Base-by-base conservation (phyloP, 2,797 vertebrate species). In the Leptodactylus fallax region DNA sequence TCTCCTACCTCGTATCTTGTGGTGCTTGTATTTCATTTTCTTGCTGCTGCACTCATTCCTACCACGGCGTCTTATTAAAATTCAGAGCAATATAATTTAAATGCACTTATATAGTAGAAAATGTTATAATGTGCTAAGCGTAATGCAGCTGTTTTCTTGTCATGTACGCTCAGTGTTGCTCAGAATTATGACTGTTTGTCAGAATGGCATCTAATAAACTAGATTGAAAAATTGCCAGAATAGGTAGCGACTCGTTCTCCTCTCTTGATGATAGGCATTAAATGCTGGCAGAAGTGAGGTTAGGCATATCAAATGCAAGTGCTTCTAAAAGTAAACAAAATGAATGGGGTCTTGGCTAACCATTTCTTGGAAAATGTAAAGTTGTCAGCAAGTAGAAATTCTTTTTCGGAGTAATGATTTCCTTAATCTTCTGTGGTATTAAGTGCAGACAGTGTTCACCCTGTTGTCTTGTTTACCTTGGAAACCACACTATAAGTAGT, bases 71-170 rank as follows among this genome's bases (percentile, higher is more conserved):
- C 85, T 92, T 92, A 80, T 88, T 90, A 79, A 90, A 87, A 80
- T 87, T 89, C 55, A 63, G 85, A 90, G 45, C 69, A 84, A 87
- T 90, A 27, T 72, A 3, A 85, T 92, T 90, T 90, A 87, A 90
- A 90, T 90, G 19, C 89, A 79, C 91, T 92, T 92, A 87, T 90
- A 72, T 87, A 90, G 88, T 90, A 5, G 55, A 86, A 85, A 7
- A 7, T 90, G 77, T 93, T 91, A 53, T 90, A 88, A 90, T 74
- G 60, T 85, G 51, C 58, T 83, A 90, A 92, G 69, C 65, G 86
- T 85, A 92, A 91, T 91, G 90, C 79, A 87, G 13, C 90, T 92
- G 87, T 89, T 92, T 93, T 91, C 67, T 79, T 93, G 56, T 91
- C 79, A 58, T 21, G 10, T 90, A 85, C 16, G 77, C 6, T 12